Percentiles rank a stretch among this genome's conserved stretches.
Evolutionary conservation across 2,797 vertebrate genomes (phyloP).

Genomic region (Garrulus glandarius): DNA sequence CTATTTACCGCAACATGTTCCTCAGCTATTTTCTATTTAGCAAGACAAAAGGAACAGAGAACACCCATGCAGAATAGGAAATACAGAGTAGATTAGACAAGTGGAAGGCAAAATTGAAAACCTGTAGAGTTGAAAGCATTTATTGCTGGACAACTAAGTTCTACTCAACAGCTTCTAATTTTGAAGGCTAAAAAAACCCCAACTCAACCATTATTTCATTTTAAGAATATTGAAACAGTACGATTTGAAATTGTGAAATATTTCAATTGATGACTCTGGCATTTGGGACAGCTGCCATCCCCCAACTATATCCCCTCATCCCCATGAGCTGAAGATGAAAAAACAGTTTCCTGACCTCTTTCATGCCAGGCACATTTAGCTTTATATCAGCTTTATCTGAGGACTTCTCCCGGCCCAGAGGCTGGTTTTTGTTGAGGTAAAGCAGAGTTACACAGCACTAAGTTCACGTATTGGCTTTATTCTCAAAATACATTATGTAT

Average conservation of each 20-base stretch:
- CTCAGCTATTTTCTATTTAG: background rate
- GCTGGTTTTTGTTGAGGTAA: background rate
- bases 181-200: background rate
- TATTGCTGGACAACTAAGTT: background rate
- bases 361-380: background rate
- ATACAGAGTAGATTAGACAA: background rate
- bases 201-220: background rate
- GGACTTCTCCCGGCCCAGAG: background rate
- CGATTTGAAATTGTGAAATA: background rate
- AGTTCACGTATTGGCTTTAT: background rate
- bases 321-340: background rate
- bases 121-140: background rate
- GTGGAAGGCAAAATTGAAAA: background rate
- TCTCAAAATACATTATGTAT: background rate
- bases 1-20: background rate
- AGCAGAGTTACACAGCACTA: background rate
- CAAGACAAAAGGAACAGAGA: background rate
- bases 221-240: background rate
- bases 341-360: background rate
- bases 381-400: background rate
- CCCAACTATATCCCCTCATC: background rate
- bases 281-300: background rate
- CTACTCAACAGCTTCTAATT: background rate
- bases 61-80: background rate
- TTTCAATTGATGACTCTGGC: background rate